A percentile compares a stretch with the other conserved stretches of the same genome.
Conservation (phyloP, 2,113 vertebrate genomes). For the Helogale parvula region DNA sequence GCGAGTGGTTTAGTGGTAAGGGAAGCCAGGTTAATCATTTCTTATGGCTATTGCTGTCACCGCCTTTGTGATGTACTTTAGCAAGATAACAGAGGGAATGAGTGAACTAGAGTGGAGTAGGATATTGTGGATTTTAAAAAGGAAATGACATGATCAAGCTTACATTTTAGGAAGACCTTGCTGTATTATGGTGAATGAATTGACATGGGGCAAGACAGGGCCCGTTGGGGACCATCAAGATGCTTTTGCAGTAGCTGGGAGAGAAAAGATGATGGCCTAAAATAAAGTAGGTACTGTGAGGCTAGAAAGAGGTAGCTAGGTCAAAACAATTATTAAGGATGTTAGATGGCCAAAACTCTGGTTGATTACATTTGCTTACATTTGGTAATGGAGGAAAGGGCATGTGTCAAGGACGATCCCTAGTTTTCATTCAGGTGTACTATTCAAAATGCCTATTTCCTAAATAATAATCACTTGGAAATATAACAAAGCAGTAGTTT, state of each 20-base stretch:
- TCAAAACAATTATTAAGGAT: neutral
- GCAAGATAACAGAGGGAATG: neutral
- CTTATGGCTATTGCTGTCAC: neutral
- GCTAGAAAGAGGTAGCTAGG: neutral
- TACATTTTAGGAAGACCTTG: neutral
- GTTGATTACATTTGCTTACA: neutral
- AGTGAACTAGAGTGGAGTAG: neutral
- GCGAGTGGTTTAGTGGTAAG: neutral
- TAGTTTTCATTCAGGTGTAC: neutral
- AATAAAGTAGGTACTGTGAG: neutral
- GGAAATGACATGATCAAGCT: neutral
- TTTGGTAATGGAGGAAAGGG: neutral
- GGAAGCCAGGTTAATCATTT: neutral
- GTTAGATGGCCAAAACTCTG: neutral
- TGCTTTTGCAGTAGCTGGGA: neutral
- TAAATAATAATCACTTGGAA: slow-evolving; percentile 13
- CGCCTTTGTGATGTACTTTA: neutral
- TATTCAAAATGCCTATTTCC: neutral
- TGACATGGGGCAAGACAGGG: neutral
- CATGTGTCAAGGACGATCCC: neutral
- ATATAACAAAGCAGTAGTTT: neutral
- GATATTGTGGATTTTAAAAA: neutral
- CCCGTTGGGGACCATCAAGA: neutral
- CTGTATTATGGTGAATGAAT: neutral
- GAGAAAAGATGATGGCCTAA: neutral